Evolutionary conservation across 2,888 invertebrate genomes (phyloP).

Genomic region (Ophion ellenae): DNA sequence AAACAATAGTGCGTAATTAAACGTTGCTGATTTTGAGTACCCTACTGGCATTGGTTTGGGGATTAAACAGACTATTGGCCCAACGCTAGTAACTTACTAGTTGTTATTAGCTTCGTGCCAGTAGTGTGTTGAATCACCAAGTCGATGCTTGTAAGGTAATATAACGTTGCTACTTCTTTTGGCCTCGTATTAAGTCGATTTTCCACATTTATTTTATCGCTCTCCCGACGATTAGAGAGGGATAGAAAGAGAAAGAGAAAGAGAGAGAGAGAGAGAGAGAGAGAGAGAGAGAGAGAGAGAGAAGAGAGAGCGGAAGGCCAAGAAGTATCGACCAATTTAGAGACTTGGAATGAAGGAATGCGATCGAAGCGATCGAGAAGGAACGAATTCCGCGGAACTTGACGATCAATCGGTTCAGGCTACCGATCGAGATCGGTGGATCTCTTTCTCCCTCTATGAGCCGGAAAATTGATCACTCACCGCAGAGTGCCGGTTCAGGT

Average conservation of each 20-base stretch:
- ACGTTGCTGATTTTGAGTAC: too few relatives aligned
- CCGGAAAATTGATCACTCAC: constrained; percentile 56
- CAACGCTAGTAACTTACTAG: too few relatives aligned
- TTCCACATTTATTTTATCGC: not conserved
- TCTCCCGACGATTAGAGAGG: not conserved
- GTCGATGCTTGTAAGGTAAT: too few relatives aligned
- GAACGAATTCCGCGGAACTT: not conserved
- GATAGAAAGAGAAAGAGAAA: not conserved
- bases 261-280: not conserved
- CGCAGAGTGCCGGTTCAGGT: constrained; percentile 57
- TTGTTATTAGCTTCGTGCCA: too few relatives aligned
- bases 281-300: not conserved
- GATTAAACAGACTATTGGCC: too few relatives aligned
- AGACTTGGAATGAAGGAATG: not conserved
- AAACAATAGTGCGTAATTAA: too few relatives aligned
- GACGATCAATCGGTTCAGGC: constrained; percentile 33
- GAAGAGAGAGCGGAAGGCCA: not conserved
- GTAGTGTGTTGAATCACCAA: too few relatives aligned
- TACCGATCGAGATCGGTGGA: constrained; percentile 23
- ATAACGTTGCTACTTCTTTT: too few relatives aligned
- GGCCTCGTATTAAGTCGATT: too few relatives aligned
- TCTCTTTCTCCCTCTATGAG: constrained; percentile 30
- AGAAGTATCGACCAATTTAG: not conserved
- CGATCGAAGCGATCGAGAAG: not conserved
- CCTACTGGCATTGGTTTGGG: too few relatives aligned